Evolutionary conservation across 2,888 invertebrate genomes (phyloP).

Genomic region (Blera fallax): DNA sequence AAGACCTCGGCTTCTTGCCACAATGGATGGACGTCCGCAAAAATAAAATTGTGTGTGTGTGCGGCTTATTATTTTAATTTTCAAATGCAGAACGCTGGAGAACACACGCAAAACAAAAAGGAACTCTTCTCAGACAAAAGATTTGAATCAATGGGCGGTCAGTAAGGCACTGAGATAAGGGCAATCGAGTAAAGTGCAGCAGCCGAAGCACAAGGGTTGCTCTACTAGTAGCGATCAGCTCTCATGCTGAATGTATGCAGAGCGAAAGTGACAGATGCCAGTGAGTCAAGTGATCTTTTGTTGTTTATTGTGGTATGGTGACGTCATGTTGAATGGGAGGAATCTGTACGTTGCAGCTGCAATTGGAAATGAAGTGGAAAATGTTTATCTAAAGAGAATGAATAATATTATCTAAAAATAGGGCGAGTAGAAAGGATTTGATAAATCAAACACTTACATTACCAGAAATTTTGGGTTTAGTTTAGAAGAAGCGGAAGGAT

Average conservation of each 20-base stretch:
- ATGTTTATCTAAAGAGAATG: constrained; percentile 58
- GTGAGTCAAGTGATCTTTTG: constrained; percentile 69
- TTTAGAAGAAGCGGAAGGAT: constrained; percentile 2
- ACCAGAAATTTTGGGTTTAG: neutral
- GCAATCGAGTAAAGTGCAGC: constrained; percentile 67
- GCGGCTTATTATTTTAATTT: constrained; percentile 27
- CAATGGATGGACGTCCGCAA: constrained; percentile 38
- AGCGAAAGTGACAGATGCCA: constrained; percentile 67
- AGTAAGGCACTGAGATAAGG: constrained; percentile 73
- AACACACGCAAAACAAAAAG: constrained; percentile 3
- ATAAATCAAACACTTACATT: constrained; percentile 57
- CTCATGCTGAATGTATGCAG: constrained; percentile 12
- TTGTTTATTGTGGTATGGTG: constrained; percentile 57
- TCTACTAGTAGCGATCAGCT: neutral
- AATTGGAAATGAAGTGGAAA: constrained; percentile 54
- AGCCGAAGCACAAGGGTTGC: constrained; percentile 57
- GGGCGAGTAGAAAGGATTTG: constrained; percentile 59
- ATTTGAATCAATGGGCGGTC: constrained; percentile 72
- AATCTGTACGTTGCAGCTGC: constrained; percentile 68
- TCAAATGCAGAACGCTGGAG: neutral
- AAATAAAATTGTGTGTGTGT: constrained; percentile 15
- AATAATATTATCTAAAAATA: constrained; percentile 56
- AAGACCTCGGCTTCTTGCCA: constrained; percentile 40
- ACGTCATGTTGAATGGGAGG: constrained; percentile 48
- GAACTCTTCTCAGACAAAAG: constrained; percentile 56